Evolutionary conservation across 1,140 invertebrate genomes (phyloP).

Genomic region (Neodiprion virginianus): DNA sequence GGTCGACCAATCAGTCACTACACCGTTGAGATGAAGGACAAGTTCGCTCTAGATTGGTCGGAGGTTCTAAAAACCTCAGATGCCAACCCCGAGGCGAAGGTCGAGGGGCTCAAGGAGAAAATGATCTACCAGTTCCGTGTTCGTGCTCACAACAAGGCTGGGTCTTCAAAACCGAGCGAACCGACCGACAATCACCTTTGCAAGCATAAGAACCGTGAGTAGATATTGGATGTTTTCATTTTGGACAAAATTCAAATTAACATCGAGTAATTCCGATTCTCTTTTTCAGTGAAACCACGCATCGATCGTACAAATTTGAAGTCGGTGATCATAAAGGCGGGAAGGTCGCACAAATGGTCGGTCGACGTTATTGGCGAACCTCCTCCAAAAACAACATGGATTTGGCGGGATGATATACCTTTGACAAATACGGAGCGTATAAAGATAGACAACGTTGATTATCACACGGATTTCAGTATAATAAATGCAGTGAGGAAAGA

Average conservation of each 20-base stretch:
- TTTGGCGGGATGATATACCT: slow-evolving; percentile 83
- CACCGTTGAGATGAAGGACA: slow-evolving; percentile 95
- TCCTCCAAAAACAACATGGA: slow-evolving; percentile 84
- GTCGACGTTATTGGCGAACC: slow-evolving; percentile 92
- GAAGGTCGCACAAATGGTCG: slow-evolving; percentile 90
- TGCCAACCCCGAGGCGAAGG: slow-evolving; percentile 78
- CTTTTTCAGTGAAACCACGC: slow-evolving; percentile 80
- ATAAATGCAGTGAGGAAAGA: slow-evolving; percentile 84
- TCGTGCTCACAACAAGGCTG: slow-evolving; percentile 91
- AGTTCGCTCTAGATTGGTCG: slow-evolving; percentile 87
- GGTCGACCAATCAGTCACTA: slow-evolving; percentile 96
- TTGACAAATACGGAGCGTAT: slow-evolving; percentile 84
- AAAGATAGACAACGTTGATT: slow-evolving; percentile 88
- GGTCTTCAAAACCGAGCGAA: slow-evolving; percentile 85
- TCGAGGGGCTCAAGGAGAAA: slow-evolving; percentile 91
- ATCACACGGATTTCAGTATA: slow-evolving; percentile 90
- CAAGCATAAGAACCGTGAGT: slow-evolving; percentile 92
- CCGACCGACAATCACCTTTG: slow-evolving; percentile 91
- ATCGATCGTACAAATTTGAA: slow-evolving; percentile 93
- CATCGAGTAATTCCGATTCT: slow-evolving; percentile 20
- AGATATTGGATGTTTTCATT: slow-evolving; percentile 9
- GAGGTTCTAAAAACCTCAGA: slow-evolving; percentile 85
- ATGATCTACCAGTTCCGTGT: slow-evolving; percentile 94
- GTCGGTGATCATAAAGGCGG: slow-evolving; percentile 84
- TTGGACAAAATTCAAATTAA: neutral